Conservation (phyloP, 2,888 invertebrate genomes). For the Mantis religiosa region DNA sequence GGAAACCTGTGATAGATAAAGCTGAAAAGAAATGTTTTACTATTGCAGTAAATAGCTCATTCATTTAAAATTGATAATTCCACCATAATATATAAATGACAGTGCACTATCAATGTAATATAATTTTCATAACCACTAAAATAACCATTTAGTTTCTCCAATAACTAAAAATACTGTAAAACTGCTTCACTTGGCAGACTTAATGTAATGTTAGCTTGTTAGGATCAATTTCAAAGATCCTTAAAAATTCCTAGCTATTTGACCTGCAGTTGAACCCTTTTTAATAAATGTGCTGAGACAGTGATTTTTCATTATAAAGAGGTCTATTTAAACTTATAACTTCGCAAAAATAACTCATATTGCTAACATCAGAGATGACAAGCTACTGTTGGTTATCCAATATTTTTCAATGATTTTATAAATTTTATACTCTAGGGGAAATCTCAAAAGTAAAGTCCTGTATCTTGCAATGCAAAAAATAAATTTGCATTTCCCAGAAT, state of each 20-base stretch:
- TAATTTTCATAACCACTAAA: neutral
- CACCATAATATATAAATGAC: neutral
- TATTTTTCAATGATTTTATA: too few species aligned
- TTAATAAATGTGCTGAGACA: neutral
- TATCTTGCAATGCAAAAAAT: too few species aligned
- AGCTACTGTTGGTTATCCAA: too few species aligned
- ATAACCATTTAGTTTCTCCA: neutral
- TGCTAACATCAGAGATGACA: too few species aligned
- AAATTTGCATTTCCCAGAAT: too few species aligned
- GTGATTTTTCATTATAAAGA: too few species aligned
- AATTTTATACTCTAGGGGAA: too few species aligned
- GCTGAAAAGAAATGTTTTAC: slow-evolving; percentile 13
- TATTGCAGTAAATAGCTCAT: slow-evolving; percentile 4
- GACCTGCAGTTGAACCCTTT: neutral
- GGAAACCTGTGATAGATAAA: slow-evolving; percentile 10
- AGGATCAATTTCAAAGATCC: neutral
- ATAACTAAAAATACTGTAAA: neutral
- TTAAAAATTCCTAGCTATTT: neutral
- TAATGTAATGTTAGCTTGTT: neutral
- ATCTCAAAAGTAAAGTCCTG: too few species aligned
- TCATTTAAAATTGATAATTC: neutral
- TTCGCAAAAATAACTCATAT: too few species aligned
- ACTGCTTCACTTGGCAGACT: neutral
- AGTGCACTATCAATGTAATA: neutral
- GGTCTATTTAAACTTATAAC: too few species aligned